phyloP scores from a whole-genome alignment of 2,888 invertebrate species.

The Euproctis similis region DNA sequence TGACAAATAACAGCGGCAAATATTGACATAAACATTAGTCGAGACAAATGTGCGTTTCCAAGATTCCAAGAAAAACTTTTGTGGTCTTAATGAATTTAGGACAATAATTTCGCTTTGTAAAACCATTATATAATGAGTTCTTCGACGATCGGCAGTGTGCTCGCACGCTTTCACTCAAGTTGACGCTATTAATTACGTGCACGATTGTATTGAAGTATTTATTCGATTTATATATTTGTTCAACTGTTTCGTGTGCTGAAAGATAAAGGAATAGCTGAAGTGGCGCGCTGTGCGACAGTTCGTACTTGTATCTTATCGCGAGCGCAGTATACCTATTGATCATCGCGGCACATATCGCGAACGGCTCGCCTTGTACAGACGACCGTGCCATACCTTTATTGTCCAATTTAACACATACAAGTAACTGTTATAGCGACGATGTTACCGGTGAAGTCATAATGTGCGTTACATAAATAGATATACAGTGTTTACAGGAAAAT shows the following conservation, averaged over 20 bases:
- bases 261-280: constrained; percentile 68
- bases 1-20: constrained; percentile 31
- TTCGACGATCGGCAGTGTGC: constrained; percentile 44
- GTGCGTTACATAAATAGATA: constrained; percentile 70
- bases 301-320: constrained; percentile 72
- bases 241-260: constrained; percentile 68
- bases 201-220: constrained; percentile 61
- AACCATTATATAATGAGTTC: constrained; percentile 70
- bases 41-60: constrained; percentile 13
- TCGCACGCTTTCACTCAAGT: constrained; percentile 67
- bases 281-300: constrained; percentile 51
- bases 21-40: constrained; percentile 28
- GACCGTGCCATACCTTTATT: constrained; percentile 66
- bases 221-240: no score
- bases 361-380: constrained; percentile 66
- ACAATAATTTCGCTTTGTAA: constrained; percentile 66
- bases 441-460: constrained; percentile 73
- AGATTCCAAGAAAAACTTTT: constrained; percentile 38
- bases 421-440: constrained; percentile 61
- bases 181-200: constrained; percentile 64
- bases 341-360: constrained; percentile 68
- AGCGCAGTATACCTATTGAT: constrained; percentile 69
- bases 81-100: constrained; percentile 51
- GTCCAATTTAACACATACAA: constrained; percentile 63
- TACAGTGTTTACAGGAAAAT: constrained; percentile 70